Conservation (phyloP, 2,888 invertebrate species). For the Elegia similella region DNA sequence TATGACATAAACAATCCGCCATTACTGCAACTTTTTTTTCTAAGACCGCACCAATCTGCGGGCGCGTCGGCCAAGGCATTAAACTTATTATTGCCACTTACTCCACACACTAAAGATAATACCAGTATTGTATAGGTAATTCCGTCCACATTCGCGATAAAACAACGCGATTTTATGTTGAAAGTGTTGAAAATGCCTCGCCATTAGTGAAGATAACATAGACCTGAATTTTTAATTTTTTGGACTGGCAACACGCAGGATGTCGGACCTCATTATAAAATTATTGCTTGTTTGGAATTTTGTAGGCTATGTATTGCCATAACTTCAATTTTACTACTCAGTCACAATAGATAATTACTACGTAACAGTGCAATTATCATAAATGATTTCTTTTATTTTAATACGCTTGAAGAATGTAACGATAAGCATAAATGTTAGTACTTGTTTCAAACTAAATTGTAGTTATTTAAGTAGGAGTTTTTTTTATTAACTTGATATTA, state of each 20-base stretch:
- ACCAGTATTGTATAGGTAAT: constrained; percentile 67
- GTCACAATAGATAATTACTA: not conserved
- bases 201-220: constrained; percentile 61
- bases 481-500: not conserved
- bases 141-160: constrained; percentile 69
- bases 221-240: constrained; percentile 45
- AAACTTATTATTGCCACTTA: constrained; percentile 75
- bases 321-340: not conserved
- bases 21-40: constrained; percentile 45
- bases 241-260: constrained; percentile 49
- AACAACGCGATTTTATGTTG: constrained; percentile 66
- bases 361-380: not conserved
- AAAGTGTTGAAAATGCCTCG: constrained; percentile 62
- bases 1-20: constrained; percentile 28
- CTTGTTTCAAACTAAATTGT: not conserved
- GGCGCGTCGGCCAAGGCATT: constrained; percentile 52
- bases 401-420: not conserved
- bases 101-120: constrained; percentile 69
- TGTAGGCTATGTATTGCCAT: constrained; percentile 49
- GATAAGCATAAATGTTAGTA: not conserved
- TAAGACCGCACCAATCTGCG: constrained; percentile 58
- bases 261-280: constrained; percentile 43
- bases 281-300: constrained; percentile 47
- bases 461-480: not conserved
- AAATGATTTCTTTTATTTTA: not conserved